Evolutionary conservation across 2,888 invertebrate genomes (phyloP), one percentile per base, ranked within the genome.

Genomic region (Cyclophora albipunctata): DNA sequence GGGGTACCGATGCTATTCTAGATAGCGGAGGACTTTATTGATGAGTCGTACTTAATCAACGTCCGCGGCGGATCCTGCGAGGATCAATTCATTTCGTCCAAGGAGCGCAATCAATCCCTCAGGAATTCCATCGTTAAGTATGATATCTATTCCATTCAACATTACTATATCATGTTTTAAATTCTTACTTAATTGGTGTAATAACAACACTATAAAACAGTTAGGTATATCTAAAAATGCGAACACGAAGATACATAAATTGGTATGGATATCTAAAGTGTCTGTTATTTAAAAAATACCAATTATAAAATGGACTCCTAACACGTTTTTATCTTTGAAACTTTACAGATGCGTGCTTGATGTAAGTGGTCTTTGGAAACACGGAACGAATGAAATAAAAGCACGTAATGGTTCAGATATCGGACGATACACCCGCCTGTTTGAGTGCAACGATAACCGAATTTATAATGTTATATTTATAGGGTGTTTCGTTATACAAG

Each of bases 1-100:
- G 37, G 63, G 59, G 66, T 68, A 73, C 75, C 73, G 76, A 73
- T 71, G 71, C 73, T 73, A 73, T 75, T 74, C 69, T 64, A 70
- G 78, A 78, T 77, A 68, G 67, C 68, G 67, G 60, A 69, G 69
- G 68, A 67, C 63, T 73, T 73, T 78, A 83, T 84, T 82, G 80
- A 84, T 84, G 77, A 67, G 66, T 63, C 64, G 68, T 74, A 73
- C 74, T 85, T 78, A 76, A 80, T 85, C 85, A 82, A 81, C 66
- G 83, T 80, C 78, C 63, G 59, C 62, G 66, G 65, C 66, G 67
- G 66, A 71, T 71, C 68, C 69, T 63, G 50, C 52, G 46, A 34
- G 51, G 48, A 51, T 46, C 56, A 66, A 62, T 63, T 60, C 62
- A 62, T 58, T 67, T 59, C 57, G 63, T 60, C 60, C 45, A 51